Evolutionary conservation across 2,888 invertebrate genomes (phyloP), one percentile per base, ranked within the genome.

Genomic region (Sphinx pinastri): DNA sequence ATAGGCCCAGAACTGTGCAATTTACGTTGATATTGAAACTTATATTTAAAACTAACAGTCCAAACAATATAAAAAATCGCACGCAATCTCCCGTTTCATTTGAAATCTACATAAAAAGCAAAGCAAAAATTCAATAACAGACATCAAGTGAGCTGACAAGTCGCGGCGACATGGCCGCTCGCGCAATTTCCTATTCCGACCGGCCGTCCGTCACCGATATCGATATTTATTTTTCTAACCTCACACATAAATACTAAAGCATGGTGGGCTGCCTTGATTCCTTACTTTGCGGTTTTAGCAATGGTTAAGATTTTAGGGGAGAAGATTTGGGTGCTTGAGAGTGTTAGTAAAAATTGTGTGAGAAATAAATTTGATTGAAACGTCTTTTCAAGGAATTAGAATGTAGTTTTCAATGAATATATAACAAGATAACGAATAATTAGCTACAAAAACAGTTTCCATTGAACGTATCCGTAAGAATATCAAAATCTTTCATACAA

Each of bases 111-210:
- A n/a, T 11, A 45, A 59, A 60, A 60, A 68, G 51, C 47, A 58
- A 67, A 49, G 19, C 57, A 67, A 67, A 60, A 54, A 74, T 72
- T 74, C 72, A 71, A 70, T 72, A 68, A 66, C 70, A 70, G 58
- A 31, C 67, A 67, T 67, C 70, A 68, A 66, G 68, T 70, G 60
- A 70, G 77, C 72, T 80, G 84, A 81, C 84, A 82, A 58, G 80
- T 78, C 78, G 72, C 79, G 84, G 80, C 85, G 82, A 67, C 79
- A 79, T 78, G 73, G 72, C 69, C 58, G 58, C 59, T 58, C 73
- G 80, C 84, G 84, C 88, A 89, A 89, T 89, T 89, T 89, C 89
- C 89, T 87, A 80, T 80, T 80, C 84, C 84, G 88, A 85, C 87
- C 81, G 83, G 85, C 84, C 80, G 74, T 74, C 80, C 79, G 81